Evolutionary conservation across 2,113 vertebrate species (phyloP).

Genomic region (Typhlomys cinereus): DNA sequence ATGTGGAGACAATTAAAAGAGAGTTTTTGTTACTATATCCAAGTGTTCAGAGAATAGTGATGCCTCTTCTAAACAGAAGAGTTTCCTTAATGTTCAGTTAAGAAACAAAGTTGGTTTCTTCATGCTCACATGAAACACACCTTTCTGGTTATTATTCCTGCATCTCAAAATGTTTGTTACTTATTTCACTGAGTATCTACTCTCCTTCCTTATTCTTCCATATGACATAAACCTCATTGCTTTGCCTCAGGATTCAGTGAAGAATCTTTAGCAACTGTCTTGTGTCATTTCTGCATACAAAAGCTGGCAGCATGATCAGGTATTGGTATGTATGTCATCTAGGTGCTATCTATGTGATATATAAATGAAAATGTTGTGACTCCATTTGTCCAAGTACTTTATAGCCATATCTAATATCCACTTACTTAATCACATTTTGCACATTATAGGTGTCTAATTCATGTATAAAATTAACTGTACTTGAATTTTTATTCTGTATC

Average conservation of each 20-base stretch:
- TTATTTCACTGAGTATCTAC: background rate
- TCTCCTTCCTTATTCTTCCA: background rate
- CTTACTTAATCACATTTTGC: background rate
- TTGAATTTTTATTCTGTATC: background rate
- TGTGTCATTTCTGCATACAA: background rate
- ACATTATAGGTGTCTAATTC: background rate
- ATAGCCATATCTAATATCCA: background rate
- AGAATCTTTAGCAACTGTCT: background rate
- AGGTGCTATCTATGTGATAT: no score
- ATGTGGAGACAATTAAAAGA: background rate
- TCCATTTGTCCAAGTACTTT: background rate
- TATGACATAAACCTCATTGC: background rate
- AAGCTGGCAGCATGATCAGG: background rate
- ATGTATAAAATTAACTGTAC: no score
- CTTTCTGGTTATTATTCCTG: background rate
- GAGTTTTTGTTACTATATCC: background rate
- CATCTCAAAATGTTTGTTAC: background rate
- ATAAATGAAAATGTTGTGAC: background rate
- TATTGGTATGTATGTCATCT: background rate
- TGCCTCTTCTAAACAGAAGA: background rate
- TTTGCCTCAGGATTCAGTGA: background rate
- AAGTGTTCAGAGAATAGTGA: background rate
- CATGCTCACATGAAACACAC: background rate
- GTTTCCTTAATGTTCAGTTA: background rate
- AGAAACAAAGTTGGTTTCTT: background rate